phyloP scores from a whole-genome alignment of 2,113 vertebrate species.

The Machaerirhynchus nigripectus region DNA sequence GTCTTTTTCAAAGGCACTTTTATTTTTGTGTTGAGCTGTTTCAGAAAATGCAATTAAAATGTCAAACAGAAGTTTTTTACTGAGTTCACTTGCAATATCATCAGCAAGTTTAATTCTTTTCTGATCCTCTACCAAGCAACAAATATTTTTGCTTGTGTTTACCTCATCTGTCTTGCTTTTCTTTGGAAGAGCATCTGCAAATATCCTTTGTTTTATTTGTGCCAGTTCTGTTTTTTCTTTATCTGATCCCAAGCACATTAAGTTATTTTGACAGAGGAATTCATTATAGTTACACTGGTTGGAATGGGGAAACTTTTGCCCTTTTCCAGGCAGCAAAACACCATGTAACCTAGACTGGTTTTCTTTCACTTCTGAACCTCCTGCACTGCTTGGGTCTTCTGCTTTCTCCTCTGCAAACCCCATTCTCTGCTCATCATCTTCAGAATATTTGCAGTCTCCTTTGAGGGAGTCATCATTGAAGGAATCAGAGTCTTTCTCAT shows the following conservation, averaged over 20 bases:
- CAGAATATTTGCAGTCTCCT: not conserved
- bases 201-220: not conserved
- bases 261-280: not conserved
- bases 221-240: not conserved
- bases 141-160: not conserved
- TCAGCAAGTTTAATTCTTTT: not conserved
- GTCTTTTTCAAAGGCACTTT: conserved; percentile 17
- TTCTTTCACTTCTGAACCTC: not conserved
- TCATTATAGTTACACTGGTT: not conserved
- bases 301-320: not conserved
- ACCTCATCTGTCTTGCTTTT: not conserved
- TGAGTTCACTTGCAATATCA: conserved; percentile 19
- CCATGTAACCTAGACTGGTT: not conserved
- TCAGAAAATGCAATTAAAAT: conserved; percentile 9
- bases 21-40: conserved; percentile 3
- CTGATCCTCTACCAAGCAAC: not conserved
- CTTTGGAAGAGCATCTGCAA: not conserved
- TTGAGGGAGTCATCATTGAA: not conserved
- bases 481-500: conserved; percentile 4
- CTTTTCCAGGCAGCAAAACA: not conserved
- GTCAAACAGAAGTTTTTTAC: conserved; percentile 44
- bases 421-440: not conserved
- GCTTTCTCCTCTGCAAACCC: not conserved
- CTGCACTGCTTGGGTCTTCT: not conserved
- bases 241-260: not conserved